phyloP scores from a whole-genome alignment of 2,113 vertebrate genomes.

The Sminthopsis crassicaudata region DNA sequence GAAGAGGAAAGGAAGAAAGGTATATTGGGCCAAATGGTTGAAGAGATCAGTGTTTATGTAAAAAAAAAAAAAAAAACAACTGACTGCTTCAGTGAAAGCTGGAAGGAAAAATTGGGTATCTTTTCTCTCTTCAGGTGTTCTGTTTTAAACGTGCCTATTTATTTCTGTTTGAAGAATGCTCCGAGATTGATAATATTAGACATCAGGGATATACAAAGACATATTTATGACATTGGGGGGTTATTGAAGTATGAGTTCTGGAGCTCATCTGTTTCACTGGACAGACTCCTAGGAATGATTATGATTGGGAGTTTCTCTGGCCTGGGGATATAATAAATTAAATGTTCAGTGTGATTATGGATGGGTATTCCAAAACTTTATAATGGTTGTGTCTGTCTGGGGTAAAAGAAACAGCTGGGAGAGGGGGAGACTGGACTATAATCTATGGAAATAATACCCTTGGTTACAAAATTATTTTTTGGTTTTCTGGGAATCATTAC shows the following conservation, averaged over 20 bases:
- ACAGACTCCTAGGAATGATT: neutral
- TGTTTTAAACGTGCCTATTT: neutral
- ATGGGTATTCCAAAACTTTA: neutral
- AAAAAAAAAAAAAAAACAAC: too few species aligned
- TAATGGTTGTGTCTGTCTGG: neutral
- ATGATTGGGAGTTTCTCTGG: slow-evolving; percentile 10
- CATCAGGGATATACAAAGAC: neutral
- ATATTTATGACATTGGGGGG: neutral
- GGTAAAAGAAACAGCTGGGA: neutral
- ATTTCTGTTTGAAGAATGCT: neutral
- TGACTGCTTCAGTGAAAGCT: neutral
- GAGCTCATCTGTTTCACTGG: neutral
- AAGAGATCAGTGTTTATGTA: neutral
- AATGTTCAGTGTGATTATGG: slow-evolving; percentile 4
- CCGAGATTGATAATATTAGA: neutral
- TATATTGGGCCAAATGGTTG: neutral
- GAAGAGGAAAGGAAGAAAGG: neutral
- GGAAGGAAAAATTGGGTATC: neutral
- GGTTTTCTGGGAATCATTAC: neutral
- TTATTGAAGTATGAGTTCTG: neutral
- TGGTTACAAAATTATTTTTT: neutral
- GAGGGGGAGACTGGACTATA: neutral
- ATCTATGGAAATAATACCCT: neutral
- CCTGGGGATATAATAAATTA: slow-evolving; percentile 21
- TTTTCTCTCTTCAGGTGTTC: neutral